Conservation (phyloP, 2,113 vertebrate species). For the Scolopax mira region DNA sequence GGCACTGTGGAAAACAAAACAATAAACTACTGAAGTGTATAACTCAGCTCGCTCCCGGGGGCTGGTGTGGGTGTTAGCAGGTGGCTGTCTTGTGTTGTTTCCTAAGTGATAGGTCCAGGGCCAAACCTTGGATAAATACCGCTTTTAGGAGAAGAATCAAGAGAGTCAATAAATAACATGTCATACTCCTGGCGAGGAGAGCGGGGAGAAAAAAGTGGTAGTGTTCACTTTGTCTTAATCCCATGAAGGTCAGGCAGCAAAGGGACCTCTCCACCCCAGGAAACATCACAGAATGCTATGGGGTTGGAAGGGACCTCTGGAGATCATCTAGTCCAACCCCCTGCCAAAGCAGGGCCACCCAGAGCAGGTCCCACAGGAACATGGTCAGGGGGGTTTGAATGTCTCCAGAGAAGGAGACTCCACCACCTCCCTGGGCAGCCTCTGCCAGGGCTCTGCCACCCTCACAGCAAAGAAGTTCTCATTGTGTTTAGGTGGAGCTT, state of each 20-base stretch:
- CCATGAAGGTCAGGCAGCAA: accelerated
- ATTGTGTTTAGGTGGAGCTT: too few species aligned
- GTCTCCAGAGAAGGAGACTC: too few species aligned
- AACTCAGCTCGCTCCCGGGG: neutral
- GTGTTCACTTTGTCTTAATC: accelerated
- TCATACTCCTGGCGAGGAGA: neutral
- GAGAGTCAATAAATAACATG: neutral
- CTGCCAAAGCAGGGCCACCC: too few species aligned
- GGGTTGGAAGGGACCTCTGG: too few species aligned
- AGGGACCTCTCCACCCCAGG: neutral
- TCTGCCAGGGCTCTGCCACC: too few species aligned
- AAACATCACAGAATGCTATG: neutral
- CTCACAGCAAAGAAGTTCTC: too few species aligned
- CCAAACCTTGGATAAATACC: neutral
- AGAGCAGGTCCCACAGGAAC: too few species aligned
- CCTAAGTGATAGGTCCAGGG: neutral
- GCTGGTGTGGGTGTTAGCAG: neutral
- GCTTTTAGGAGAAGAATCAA: neutral
- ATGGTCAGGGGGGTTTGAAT: too few species aligned
- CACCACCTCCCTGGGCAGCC: too few species aligned
- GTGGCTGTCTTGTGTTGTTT: neutral
- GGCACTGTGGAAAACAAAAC: neutral
- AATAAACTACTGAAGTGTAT: neutral
- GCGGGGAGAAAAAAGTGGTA: neutral
- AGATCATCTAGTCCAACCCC: too few species aligned